Evolutionary conservation across 2,888 invertebrate species (phyloP).

Genomic region (Cantharis flavilabris): DNA sequence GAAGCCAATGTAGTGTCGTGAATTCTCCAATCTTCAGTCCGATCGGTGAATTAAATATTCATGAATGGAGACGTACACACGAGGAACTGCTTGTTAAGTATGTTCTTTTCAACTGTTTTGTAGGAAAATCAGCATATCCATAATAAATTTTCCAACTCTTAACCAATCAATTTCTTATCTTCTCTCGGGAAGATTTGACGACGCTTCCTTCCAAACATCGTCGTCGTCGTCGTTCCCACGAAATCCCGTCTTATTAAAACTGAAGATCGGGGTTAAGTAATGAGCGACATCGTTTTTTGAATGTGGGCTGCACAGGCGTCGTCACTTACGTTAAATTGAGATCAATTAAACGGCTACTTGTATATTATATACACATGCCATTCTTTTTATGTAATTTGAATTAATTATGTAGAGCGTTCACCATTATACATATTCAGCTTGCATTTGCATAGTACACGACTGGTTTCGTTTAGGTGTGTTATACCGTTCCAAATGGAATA

Average conservation of each 20-base stretch:
- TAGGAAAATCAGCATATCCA: constrained; percentile 5
- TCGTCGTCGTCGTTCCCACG: too few species aligned
- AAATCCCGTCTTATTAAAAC: not conserved
- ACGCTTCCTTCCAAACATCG: not conserved
- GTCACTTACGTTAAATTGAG: constrained; percentile 41
- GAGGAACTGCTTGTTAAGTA: constrained; percentile 29
- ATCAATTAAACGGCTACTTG: constrained; percentile 42
- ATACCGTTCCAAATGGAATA: constrained; percentile 19
- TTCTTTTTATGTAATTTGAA: constrained; percentile 41
- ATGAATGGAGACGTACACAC: constrained; percentile 45
- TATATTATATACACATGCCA: constrained; percentile 33
- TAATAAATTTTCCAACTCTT: not conserved
- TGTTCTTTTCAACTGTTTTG: constrained; percentile 18
- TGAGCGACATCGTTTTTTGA: not conserved
- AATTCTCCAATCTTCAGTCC: constrained; percentile 43
- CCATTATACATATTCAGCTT: constrained; percentile 46
- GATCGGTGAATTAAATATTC: constrained; percentile 51
- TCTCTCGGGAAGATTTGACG: not conserved
- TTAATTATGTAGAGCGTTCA: constrained; percentile 40
- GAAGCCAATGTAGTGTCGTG: constrained; percentile 45
- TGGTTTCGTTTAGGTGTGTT: constrained; percentile 31
- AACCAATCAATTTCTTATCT: not conserved
- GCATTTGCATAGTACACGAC: constrained; percentile 47
- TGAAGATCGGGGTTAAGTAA: not conserved
- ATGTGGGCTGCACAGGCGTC: constrained; percentile 35